phyloP scores from a whole-genome alignment of 1,140 invertebrate genomes.

The Anastrepha obliqua region DNA sequence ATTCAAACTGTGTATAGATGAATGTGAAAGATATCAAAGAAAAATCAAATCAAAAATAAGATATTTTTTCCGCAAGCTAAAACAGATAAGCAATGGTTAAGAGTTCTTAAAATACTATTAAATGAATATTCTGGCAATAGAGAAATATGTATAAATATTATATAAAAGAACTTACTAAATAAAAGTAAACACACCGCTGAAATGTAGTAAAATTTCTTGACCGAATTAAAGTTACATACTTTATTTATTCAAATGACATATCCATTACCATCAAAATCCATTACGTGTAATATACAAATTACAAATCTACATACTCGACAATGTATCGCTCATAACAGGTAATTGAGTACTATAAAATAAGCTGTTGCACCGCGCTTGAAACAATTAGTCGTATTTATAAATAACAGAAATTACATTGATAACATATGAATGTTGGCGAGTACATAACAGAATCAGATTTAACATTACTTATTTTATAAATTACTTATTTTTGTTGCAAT shows the following conservation, averaged over 20 bases:
- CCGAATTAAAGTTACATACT: not conserved
- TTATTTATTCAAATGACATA: not conserved
- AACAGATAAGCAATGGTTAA: no score
- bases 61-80: no score
- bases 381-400: not conserved
- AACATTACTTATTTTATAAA: not conserved
- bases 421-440: not conserved
- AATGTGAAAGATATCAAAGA: no score
- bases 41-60: no score
- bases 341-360: not conserved
- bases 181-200: not conserved
- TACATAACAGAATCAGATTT: not conserved
- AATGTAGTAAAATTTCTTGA: constrained; percentile 35
- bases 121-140: no score
- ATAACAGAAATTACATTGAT: not conserved
- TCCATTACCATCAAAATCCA: constrained; percentile 10
- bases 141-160: no score
- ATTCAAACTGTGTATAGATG: no score
- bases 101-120: no score
- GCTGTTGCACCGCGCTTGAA: constrained; percentile 42
- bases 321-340: not conserved
- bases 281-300: not conserved
- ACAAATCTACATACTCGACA: not conserved
- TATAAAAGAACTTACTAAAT: no score
- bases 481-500: not conserved